phyloP scores from a whole-genome alignment of 2,113 vertebrate species.

The Oplegnathus fasciatus region DNA sequence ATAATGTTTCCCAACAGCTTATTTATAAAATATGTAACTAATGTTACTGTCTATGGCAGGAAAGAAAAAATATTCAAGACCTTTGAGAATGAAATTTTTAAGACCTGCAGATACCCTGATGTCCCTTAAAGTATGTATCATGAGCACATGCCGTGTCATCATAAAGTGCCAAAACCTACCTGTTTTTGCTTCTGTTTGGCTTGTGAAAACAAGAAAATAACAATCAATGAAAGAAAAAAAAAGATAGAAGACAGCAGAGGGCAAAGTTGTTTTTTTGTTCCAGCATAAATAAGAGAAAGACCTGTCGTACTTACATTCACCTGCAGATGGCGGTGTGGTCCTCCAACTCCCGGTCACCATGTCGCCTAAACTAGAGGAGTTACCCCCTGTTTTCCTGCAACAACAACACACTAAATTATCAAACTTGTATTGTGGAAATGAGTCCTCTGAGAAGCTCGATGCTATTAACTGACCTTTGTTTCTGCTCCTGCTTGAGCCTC shows the following conservation, averaged over 20 bases:
- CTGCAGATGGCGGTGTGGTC: slow-evolving; percentile 94
- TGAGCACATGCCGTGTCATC: slow-evolving; percentile 12
- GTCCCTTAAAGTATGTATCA: background rate
- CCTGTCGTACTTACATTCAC: slow-evolving; percentile 81
- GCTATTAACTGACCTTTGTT: slow-evolving; percentile 87
- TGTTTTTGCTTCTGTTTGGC: slow-evolving; percentile 99
- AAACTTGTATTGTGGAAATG: background rate
- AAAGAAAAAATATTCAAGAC: background rate
- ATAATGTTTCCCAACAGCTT: background rate
- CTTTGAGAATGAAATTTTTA: background rate
- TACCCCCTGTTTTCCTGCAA: slow-evolving; percentile 91
- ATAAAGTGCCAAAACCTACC: slow-evolving; percentile 83
- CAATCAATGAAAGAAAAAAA: slow-evolving; percentile 58
- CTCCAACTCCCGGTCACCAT: slow-evolving; percentile 91
- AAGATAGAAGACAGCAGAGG: background rate
- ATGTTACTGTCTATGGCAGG: background rate
- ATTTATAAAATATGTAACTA: background rate
- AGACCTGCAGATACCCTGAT: background rate
- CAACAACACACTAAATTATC: slow-evolving; percentile 16
- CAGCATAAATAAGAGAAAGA: background rate
- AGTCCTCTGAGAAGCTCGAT: background rate
- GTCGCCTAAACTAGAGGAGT: slow-evolving; percentile 91
- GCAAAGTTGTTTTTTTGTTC: slow-evolving; percentile 15
- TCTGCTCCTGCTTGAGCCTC: slow-evolving; percentile 96
- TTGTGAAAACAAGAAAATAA: slow-evolving; percentile 87